Conservation (phyloP, 2,113 vertebrate species). For the Channa maculata region DNA sequence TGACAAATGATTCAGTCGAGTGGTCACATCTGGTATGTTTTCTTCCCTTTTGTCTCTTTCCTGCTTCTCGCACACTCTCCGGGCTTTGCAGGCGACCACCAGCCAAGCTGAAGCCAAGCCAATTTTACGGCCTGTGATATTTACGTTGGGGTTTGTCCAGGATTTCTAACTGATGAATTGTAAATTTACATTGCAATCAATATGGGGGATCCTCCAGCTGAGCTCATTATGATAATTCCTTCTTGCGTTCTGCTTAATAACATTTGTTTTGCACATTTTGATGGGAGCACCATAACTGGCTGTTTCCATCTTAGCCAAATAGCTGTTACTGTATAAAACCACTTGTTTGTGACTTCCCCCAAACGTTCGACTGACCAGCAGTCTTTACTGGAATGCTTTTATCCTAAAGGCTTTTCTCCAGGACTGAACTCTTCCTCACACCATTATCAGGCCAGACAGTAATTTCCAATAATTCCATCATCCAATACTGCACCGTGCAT, state of each 20-base stretch:
- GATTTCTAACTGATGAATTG: constrained; percentile 70
- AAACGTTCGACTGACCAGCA: constrained; percentile 23
- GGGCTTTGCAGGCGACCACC: constrained; percentile 73
- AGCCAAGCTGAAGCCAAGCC: constrained; percentile 76
- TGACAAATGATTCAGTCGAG: constrained; percentile 57
- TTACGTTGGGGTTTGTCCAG: constrained; percentile 76
- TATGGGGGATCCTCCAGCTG: constrained; percentile 56
- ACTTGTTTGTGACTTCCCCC: constrained; percentile 41
- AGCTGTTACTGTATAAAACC: background rate
- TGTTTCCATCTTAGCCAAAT: constrained; percentile 20
- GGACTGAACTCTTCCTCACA: constrained; percentile 38
- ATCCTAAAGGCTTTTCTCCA: constrained; percentile 53
- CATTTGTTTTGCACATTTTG: constrained; percentile 56
- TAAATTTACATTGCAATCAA: constrained; percentile 75
- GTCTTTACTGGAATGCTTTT: constrained; percentile 49
- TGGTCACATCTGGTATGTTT: constrained; percentile 67
- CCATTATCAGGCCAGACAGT: constrained; percentile 19
- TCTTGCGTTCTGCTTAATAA: constrained; percentile 31
- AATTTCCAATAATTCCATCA: constrained; percentile 38
- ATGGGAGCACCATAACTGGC: constrained; percentile 28
- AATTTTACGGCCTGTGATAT: constrained; percentile 72
- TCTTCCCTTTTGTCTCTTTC: constrained; percentile 70
- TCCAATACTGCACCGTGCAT: constrained; percentile 9
- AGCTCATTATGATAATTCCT: constrained; percentile 50
- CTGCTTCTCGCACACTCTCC: constrained; percentile 35